Evolutionary conservation across 2,888 invertebrate genomes (phyloP).

Genomic region (Erannis defoliaria): DNA sequence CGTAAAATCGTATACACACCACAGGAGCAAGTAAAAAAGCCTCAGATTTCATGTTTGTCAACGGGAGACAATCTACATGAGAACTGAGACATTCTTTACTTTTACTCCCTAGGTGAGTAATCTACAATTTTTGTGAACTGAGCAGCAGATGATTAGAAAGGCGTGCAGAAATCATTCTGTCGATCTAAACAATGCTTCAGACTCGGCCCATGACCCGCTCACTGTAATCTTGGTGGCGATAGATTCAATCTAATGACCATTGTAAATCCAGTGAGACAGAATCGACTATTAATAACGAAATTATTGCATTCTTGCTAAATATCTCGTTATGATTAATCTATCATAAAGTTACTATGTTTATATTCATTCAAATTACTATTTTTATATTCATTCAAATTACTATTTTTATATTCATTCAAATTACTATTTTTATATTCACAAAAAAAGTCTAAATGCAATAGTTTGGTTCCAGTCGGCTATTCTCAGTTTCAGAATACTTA

Average conservation of each 20-base stretch:
- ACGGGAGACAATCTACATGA: too few relatives aligned
- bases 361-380: too few relatives aligned
- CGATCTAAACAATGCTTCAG: conserved; percentile 55
- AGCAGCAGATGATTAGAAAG: conserved; percentile 76
- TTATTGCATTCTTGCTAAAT: conserved; percentile 51
- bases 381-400: too few relatives aligned
- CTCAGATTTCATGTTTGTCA: too few relatives aligned
- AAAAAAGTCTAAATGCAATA: conserved; percentile 48
- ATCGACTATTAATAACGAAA: conserved; percentile 54
- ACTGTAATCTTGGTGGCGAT: conserved; percentile 73
- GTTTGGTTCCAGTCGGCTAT: conserved; percentile 54
- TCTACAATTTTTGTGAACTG: neutral
- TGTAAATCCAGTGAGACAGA: conserved; percentile 72
- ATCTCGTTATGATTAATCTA: too few relatives aligned
- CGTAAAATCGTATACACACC: too few relatives aligned
- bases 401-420: neutral
- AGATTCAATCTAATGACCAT: conserved; percentile 64
- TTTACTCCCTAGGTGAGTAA: too few relatives aligned
- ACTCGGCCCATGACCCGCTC: conserved; percentile 71
- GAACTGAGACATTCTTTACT: too few relatives aligned
- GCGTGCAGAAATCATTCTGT: conserved; percentile 68
- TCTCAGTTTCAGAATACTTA: conserved; percentile 24
- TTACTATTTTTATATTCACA: too few relatives aligned
- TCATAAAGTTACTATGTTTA: too few relatives aligned
- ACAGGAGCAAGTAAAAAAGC: too few relatives aligned